Conservation (phyloP, 2,113 vertebrate genomes). For the Leptocoma aspasia region DNA sequence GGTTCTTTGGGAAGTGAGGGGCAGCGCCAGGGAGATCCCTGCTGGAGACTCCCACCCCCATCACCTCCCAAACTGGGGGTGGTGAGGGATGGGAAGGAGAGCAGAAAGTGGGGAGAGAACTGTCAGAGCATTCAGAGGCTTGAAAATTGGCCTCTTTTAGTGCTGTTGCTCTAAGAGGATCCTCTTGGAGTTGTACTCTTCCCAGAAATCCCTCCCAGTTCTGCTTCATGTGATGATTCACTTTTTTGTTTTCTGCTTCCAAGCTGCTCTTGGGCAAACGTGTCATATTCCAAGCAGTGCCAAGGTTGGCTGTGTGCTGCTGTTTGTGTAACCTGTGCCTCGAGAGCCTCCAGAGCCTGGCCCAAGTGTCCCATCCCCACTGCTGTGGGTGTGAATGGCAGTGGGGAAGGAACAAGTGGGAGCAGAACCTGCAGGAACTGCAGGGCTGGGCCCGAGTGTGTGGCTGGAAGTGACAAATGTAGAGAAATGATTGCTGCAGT, state of each 20-base stretch:
- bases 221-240: background rate
- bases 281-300: rapidly evolving
- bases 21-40: background rate
- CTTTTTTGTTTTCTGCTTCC: background rate
- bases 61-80: background rate
- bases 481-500: background rate
- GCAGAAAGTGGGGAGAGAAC: background rate
- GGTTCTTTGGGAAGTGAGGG: background rate
- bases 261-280: background rate
- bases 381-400: rapidly evolving
- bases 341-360: background rate
- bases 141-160: background rate
- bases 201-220: constrained; percentile 47
- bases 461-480: background rate
- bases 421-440: background rate
- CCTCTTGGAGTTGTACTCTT: background rate
- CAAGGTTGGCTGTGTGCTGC: rapidly evolving
- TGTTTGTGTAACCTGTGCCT: background rate
- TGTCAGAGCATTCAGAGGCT: background rate
- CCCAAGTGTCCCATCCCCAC: background rate
- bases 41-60: background rate
- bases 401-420: background rate
- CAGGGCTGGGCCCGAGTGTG: rapidly evolving
- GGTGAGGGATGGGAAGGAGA: background rate
- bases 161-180: background rate